A percentile compares a stretch with the other conserved stretches of the same genome.
Conservation (phyloP, 2,888 invertebrate genomes). For the Microplitis manilae region DNA sequence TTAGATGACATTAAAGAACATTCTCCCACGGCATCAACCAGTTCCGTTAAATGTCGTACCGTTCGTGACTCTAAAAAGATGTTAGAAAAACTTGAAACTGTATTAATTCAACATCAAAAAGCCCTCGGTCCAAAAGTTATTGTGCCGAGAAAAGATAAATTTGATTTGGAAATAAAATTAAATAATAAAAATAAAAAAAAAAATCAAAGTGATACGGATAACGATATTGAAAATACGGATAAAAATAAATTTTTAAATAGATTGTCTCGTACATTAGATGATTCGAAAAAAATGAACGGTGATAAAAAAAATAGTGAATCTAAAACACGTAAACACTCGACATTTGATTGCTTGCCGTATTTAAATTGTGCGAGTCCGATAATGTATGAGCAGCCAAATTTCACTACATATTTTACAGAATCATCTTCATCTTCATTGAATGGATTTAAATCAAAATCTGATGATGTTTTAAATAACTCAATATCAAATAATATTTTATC, state of each 20-base stretch:
- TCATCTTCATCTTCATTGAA: constrained; percentile 8
- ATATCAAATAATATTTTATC: constrained; percentile 39
- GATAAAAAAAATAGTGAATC: constrained; percentile 44
- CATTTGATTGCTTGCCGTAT: constrained; percentile 68
- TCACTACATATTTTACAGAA: constrained; percentile 49
- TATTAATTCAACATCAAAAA: constrained; percentile 73
- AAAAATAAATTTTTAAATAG: constrained; percentile 52
- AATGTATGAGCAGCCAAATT: constrained; percentile 51
- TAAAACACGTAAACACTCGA: constrained; percentile 47
- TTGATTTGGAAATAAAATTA: constrained; percentile 28
- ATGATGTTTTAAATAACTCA: constrained; percentile 37
- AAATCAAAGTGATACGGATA: constrained; percentile 64
- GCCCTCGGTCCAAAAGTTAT: constrained; percentile 54
- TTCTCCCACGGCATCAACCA: constrained; percentile 44
- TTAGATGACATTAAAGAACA: constrained; percentile 11
- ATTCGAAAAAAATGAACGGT: constrained; percentile 43
- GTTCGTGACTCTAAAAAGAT: constrained; percentile 76
- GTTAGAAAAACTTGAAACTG: constrained; percentile 78
- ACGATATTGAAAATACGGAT: constrained; percentile 52
- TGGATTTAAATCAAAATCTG: constrained; percentile 44
- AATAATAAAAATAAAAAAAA: constrained; percentile 55
- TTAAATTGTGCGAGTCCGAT: constrained; percentile 63
- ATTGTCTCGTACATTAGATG: constrained; percentile 50
- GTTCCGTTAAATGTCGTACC: constrained; percentile 47
- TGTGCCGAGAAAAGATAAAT: constrained; percentile 45